phyloP scores from a whole-genome alignment of 2,797 vertebrate genomes.

The Falco novaeseelandiae region DNA sequence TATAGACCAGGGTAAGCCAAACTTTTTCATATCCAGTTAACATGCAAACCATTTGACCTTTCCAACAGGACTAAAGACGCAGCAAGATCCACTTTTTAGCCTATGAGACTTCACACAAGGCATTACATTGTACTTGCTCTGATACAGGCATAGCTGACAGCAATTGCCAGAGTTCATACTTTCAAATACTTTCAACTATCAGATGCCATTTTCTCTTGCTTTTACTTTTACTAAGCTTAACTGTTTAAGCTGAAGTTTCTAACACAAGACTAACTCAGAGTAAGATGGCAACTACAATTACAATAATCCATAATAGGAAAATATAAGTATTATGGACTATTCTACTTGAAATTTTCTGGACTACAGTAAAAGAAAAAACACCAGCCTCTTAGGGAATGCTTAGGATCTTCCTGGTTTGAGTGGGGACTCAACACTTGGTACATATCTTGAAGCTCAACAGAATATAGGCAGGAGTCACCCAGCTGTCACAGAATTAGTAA shows the following conservation, averaged over 20 bases:
- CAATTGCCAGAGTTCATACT: background rate
- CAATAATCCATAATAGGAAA: background rate
- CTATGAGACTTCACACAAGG: background rate
- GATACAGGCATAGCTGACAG: constrained; percentile 5
- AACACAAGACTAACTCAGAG: background rate
- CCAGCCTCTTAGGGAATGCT: background rate
- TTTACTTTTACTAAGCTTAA: background rate
- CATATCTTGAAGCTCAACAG: background rate
- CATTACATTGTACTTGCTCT: constrained; percentile 13
- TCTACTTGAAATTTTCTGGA: background rate
- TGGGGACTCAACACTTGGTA: background rate
- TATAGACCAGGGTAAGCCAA: constrained; percentile 39
- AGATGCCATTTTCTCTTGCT: background rate
- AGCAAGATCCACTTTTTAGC: background rate
- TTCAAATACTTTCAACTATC: background rate
- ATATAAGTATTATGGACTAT: background rate
- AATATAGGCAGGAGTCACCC: background rate
- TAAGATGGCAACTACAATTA: background rate
- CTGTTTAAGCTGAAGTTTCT: background rate
- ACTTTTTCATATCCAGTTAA: constrained; percentile 41
- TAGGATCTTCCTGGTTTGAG: background rate
- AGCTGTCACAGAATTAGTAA: background rate
- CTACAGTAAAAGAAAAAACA: background rate
- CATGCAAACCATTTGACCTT: constrained; percentile 58
- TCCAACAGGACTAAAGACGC: constrained; percentile 22